Evolutionary conservation across 2,888 invertebrate genomes (phyloP).

Genomic region (Drosophila sordidula): DNA sequence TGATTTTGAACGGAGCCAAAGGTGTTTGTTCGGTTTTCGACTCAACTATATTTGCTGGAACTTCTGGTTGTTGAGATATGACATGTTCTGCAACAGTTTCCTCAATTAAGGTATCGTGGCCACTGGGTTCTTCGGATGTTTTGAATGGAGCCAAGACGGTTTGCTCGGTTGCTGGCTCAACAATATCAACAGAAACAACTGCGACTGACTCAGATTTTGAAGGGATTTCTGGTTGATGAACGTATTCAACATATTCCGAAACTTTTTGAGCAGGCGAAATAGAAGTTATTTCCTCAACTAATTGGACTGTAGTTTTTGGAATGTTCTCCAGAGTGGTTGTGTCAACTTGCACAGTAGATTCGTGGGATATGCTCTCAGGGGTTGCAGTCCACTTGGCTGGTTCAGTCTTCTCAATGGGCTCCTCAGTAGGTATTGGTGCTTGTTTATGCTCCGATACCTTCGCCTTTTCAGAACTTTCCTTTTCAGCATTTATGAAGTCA

Average conservation of each 20-base stretch:
- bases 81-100: no score
- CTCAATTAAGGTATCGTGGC: no score
- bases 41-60: conserved; percentile 2
- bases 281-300: not conserved
- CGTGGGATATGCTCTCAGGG: not conserved
- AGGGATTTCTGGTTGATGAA: not conserved
- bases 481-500: conserved; percentile 68
- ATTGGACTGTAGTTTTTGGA: no score
- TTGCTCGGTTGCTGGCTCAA: not conserved
- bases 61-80: not conserved
- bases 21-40: conserved; percentile 13
- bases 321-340: no score
- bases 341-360: not conserved
- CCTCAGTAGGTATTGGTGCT: not conserved
- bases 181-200: conserved; percentile 5
- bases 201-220: not conserved
- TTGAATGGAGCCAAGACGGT: conserved; percentile 31
- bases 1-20: conserved; percentile 18
- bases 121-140: not conserved
- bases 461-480: conserved; percentile 25
- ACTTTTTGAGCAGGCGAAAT: not conserved
- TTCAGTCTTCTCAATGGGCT: conserved; percentile 2
- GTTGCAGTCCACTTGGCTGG: not conserved
- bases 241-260: not conserved
- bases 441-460: conserved; percentile 3